Percentiles rank a stretch among this genome's conserved stretches.
phyloP scores from a whole-genome alignment of 2,888 invertebrate species.

The Neoascia interrupta region DNA sequence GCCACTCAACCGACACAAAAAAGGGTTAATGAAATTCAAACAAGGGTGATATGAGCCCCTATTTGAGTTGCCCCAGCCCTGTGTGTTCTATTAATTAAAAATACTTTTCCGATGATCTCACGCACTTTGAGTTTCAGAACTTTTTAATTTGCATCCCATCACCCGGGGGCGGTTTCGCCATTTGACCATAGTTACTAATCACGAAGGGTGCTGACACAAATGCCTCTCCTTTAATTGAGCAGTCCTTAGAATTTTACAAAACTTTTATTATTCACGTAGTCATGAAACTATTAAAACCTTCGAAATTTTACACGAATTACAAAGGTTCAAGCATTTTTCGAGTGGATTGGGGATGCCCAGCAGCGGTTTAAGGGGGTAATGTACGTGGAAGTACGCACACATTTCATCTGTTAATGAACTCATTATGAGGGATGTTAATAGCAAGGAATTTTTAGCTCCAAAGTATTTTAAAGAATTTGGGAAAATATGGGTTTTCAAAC shows the following conservation, averaged over 20 bases:
- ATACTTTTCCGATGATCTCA: conserved; percentile 59
- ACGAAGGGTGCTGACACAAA: conserved; percentile 23
- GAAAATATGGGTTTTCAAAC: too few relatives aligned
- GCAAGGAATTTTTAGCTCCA: too few relatives aligned
- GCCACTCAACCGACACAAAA: conserved; percentile 18
- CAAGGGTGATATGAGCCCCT: conserved; percentile 27
- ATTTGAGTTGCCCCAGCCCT: not conserved
- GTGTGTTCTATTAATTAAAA: conserved; percentile 59
- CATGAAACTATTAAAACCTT: conserved; percentile 49
- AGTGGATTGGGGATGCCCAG: not conserved
- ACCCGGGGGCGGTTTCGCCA: too few relatives aligned
- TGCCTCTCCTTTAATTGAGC: too few relatives aligned
- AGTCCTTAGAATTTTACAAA: too few relatives aligned
- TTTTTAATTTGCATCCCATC: not conserved
- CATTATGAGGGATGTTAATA: conserved; percentile 44
- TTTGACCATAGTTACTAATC: conserved; percentile 33
- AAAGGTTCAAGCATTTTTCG: conserved; percentile 30
- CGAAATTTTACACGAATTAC: conserved; percentile 19
- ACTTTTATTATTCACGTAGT: conserved; percentile 61
- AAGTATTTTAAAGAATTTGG: too few relatives aligned
- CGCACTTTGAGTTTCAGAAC: conserved; percentile 27
- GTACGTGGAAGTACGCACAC: conserved; percentile 23
- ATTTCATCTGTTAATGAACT: conserved; percentile 45
- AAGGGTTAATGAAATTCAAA: conserved; percentile 59
- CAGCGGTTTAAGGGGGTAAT: too few relatives aligned